Conservation (phyloP, 2,113 vertebrate species). For the Chinchilla lanigera region DNA sequence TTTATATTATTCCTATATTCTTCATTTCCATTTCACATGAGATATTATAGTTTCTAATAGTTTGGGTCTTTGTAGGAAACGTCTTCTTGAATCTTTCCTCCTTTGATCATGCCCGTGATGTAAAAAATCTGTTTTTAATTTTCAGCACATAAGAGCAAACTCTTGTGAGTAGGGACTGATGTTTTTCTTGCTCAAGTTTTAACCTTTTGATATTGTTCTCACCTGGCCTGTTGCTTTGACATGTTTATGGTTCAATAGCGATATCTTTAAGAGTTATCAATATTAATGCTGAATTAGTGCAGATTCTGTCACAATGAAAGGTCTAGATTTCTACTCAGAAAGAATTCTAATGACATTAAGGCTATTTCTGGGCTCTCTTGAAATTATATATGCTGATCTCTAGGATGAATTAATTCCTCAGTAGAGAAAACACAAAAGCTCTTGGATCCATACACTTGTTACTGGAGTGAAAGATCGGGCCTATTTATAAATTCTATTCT, state of each 20-base stretch:
- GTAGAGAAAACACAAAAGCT: not conserved
- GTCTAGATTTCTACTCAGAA: not conserved
- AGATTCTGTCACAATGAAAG: not conserved
- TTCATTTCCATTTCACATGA: not conserved
- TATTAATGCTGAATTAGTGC: not conserved
- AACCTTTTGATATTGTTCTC: not conserved
- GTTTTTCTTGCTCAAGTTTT: conserved; percentile 42
- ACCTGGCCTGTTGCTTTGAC: not conserved
- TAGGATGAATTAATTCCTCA: not conserved
- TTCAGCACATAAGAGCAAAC: conserved; percentile 12
- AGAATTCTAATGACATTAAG: not conserved
- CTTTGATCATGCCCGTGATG: not conserved
- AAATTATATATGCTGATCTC: not conserved
- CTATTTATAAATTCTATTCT: conserved; percentile 14
- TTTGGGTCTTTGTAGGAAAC: conserved; percentile 3
- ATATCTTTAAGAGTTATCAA: not conserved
- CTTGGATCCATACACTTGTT: not conserved
- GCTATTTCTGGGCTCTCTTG: not conserved
- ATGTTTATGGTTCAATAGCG: not conserved
- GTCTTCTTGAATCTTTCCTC: not conserved
- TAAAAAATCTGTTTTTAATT: conserved; percentile 18
- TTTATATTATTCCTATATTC: conserved; percentile 29
- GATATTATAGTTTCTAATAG: conserved; percentile 1
- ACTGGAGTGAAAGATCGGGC: not conserved
- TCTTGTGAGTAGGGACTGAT: not conserved